These are phyloP conservation scores for Nymphalis c-album DNA, from an alignment of 2,888 invertebrate species.

Conservation along the genomic window DNA sequence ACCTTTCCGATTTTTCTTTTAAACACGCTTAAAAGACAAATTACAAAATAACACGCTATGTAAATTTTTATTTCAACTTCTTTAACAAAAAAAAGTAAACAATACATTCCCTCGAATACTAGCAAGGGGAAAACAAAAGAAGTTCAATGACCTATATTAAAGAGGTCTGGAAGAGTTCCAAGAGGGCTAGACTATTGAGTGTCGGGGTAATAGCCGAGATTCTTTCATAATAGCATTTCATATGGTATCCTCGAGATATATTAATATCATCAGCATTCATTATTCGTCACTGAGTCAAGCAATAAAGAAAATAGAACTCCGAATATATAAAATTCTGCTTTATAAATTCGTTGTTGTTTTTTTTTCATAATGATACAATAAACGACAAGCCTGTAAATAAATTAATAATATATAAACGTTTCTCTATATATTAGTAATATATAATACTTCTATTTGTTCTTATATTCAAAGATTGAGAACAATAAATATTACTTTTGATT, in stretches of 20 bases:
- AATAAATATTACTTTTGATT: no score
- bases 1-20: no score
- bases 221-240: slow-evolving; percentile 17
- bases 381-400: no score
- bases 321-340: no score
- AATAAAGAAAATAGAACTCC: not conserved
- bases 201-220: slow-evolving; percentile 19
- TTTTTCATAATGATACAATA: no score
- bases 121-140: slow-evolving; percentile 24
- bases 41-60: not conserved
- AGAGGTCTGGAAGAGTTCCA: slow-evolving; percentile 35
- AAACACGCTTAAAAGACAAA: not conserved
- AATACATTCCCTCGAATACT: slow-evolving; percentile 18
- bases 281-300: not conserved
- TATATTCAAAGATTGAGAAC: no score
- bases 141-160: slow-evolving; percentile 36
- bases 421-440: no score
- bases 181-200: slow-evolving; percentile 30
- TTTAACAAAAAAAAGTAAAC: slow-evolving; percentile 5
- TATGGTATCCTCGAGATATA: not conserved
- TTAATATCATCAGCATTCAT: not conserved
- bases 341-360: no score
- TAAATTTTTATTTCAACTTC: not conserved
- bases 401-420: no score
- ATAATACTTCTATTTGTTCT: no score